Evolutionary conservation across 2,113 vertebrate species (phyloP), one percentile per base, ranked within the genome.

Genomic region (Malurus alboscapulatus): DNA sequence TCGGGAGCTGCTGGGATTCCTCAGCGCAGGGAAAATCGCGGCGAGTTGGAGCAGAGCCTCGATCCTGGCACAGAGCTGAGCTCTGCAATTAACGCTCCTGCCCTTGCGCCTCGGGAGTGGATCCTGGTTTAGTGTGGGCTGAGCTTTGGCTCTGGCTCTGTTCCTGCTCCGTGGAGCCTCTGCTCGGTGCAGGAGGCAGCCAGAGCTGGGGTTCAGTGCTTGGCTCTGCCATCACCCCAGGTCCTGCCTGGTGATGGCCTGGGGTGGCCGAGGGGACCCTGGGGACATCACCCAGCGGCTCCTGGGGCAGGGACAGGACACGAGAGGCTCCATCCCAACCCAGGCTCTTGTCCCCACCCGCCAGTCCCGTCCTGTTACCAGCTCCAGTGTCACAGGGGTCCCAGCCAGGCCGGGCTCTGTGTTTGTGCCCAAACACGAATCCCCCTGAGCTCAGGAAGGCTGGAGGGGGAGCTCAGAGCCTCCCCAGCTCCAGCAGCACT

Each of bases 21-120:
- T 87, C 71, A 34, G 62, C 67, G 58, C 96, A 54, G 47, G 96
- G 92, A 88, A 93, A 96, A 96, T 96, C 75, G 93, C 85, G 10
- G 59, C 7, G 93, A 95, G 87, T 91, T 91, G 96, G 96, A 94
- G 97, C 90, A 83, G 94, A 95, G 96, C 95, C 81, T 51, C 78
- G 7, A 3, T 30, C 12, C 84, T 91, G 92, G 83, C 69, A 65
- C 81, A 10, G 91, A 80, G 94, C 92, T 92, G 91, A 51, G 92
- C 95, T 51, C 58, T 38, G 44, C 86, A 47, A 57, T 84, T 55
- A 61, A 0, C 0, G 91, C 96, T 62, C 44, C 38, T 32, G 48
- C 84, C 80, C 80, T 20, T 1, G 48, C 15, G 88, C 68, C 93
- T 29, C 5, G 59, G 81, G 51, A 69, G 57, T 5, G 1, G 15